Evolutionary conservation across 2,113 vertebrate species (phyloP), one percentile per base, ranked within the genome.

Genomic region (Oenanthe melanoleuca): DNA sequence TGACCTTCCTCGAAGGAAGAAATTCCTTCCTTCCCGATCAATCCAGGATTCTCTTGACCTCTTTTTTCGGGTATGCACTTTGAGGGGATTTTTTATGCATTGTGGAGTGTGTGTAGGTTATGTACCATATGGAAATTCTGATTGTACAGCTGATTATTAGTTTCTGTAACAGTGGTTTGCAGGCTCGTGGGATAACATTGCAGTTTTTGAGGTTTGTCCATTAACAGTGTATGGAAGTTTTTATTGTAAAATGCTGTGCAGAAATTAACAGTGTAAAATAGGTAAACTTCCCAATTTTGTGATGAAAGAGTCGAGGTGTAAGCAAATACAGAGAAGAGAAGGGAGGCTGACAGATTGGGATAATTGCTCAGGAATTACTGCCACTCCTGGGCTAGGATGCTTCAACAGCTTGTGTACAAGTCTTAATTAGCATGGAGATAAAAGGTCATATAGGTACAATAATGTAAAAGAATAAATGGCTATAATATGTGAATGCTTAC

Each of bases 41-140:
- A 99, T 99, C 90, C 99, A 99, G 93, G 99, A 99, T 97, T 99
- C 99, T 33, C 98, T 99, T 80, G 99, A 99, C 93, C 99, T 99
- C 93, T 99, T 99, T 96, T 99, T 99, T 87, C 98, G 99, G 97
- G 99, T 99, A 92, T 42, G 67, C 96, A 65, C 63, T 87, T 82
- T 12, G 61, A 14, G 12, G 6, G 7, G 6, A 19, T 14, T 23
- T 53, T 66, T 47, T 24, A 18, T 53, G 66, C 14, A 1, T 11
- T 31, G 17, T 37, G 21, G 11, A 33, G 15, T 42, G 20, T 61
- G 6, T 85, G 38, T 45, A 40, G 42, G 7, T 85, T 82, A 31
- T 31, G 8, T 60, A 13, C 34, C 17, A 2, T 13, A 10, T 21
- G 29, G 61, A 82, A 84, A 50, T 74, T 49, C 42, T 45, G 14